phyloP scores from a whole-genome alignment of 2,888 invertebrate genomes.

The Epicampocera succincta region DNA sequence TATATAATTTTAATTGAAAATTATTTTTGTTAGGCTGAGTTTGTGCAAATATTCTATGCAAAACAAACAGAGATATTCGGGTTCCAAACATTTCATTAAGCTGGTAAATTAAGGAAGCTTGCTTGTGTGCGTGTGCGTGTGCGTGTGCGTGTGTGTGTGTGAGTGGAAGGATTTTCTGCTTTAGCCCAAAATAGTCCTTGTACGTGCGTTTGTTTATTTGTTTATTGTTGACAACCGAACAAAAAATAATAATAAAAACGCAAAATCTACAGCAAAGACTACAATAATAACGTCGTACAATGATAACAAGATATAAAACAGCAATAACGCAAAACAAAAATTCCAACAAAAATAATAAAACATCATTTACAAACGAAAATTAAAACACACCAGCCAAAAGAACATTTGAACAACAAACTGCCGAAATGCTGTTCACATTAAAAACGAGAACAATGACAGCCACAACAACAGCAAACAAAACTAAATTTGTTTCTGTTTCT shows the following conservation, averaged over 20 bases:
- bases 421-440: conserved; percentile 46
- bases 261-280: conserved; percentile 54
- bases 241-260: conserved; percentile 41
- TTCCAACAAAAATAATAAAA: conserved; percentile 17
- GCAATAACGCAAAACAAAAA: conserved; percentile 28
- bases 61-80: too few relatives aligned
- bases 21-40: conserved; percentile 21
- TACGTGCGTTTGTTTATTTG: conserved; percentile 39
- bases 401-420: conserved; percentile 28
- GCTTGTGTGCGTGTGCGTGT: conserved; percentile 10
- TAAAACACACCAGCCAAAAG: conserved; percentile 16
- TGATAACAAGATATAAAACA: conserved; percentile 60
- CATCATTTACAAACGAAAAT: conserved; percentile 30
- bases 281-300: conserved; percentile 47
- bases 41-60: too few relatives aligned
- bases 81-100: conserved; percentile 10
- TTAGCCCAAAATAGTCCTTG: conserved; percentile 18
- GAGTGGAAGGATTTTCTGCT: conserved; percentile 15
- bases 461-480: conserved; percentile 21
- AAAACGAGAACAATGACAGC: conserved; percentile 24
- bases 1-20: conserved; percentile 52
- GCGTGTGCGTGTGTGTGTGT: conserved; percentile 16
- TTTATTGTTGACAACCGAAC: conserved; percentile 50
- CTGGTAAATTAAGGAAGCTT: not conserved
- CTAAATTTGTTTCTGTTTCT: not conserved